Evolutionary conservation across 2,888 invertebrate genomes (phyloP).

Genomic region (Meliscaeva auricollis): DNA sequence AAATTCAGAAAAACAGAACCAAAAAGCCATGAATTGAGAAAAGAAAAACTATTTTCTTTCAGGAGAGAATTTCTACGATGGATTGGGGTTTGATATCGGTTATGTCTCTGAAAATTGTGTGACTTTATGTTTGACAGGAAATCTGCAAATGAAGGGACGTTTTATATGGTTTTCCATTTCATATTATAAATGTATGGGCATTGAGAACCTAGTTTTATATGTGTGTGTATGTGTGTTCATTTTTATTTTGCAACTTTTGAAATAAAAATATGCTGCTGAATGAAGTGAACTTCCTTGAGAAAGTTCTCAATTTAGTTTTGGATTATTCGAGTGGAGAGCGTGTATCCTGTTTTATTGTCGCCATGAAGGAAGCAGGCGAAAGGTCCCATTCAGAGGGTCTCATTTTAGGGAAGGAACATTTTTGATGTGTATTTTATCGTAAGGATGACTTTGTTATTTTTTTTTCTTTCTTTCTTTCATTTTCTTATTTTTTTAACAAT

Average conservation of each 20-base stretch:
- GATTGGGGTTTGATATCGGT: slow-evolving; percentile 52
- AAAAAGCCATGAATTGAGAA: slow-evolving; percentile 37
- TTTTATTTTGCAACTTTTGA: slow-evolving; percentile 11
- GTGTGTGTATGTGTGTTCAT: not conserved
- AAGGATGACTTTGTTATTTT: slow-evolving; percentile 17
- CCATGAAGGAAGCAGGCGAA: slow-evolving; percentile 16
- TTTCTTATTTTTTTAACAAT: slow-evolving; percentile 30
- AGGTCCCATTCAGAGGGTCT: slow-evolving; percentile 16
- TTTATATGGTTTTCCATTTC: slow-evolving; percentile 36
- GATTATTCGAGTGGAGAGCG: slow-evolving; percentile 57
- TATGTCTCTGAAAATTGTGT: slow-evolving; percentile 71
- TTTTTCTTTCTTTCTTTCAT: slow-evolving; percentile 4
- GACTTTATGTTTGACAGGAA: slow-evolving; percentile 75
- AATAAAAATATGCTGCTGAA: slow-evolving; percentile 54
- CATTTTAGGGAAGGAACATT: slow-evolving; percentile 26
- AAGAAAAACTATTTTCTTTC: slow-evolving; percentile 55
- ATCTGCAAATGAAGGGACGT: slow-evolving; percentile 74
- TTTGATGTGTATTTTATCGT: slow-evolving; percentile 57
- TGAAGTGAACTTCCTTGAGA: slow-evolving; percentile 65
- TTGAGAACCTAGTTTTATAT: not conserved
- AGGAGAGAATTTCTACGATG: not conserved
- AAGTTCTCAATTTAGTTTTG: slow-evolving; percentile 62
- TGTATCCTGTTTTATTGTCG: slow-evolving; percentile 69
- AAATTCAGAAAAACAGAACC: slow-evolving; percentile 13
- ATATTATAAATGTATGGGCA: not conserved